phyloP scores from a whole-genome alignment of 2,113 vertebrate genomes.

The Zootoca vivipara region DNA sequence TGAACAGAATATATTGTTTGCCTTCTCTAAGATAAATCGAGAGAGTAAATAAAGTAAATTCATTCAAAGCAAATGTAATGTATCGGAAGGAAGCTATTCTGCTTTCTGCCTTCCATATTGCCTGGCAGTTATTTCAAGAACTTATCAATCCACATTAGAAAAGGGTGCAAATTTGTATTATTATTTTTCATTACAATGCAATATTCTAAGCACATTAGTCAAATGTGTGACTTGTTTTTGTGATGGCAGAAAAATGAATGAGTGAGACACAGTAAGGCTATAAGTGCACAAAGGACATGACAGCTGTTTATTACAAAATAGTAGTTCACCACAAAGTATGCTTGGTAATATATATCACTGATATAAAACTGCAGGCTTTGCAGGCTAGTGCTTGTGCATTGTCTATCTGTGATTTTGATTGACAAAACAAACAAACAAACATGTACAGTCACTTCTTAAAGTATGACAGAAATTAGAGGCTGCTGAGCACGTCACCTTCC shows the following conservation, averaged over 20 bases:
- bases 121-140: background rate
- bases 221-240: background rate
- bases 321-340: background rate
- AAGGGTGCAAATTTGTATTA: background rate
- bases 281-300: background rate
- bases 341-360: too few species aligned
- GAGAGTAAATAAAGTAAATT: conserved; percentile 68
- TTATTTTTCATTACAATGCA: too few species aligned
- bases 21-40: conserved; percentile 65
- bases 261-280: background rate
- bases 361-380: background rate
- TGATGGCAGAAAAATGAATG: background rate
- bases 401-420: background rate
- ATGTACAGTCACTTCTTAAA: background rate
- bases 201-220: background rate
- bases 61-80: conserved; percentile 60
- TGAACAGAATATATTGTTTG: conserved; percentile 67
- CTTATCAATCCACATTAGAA: background rate
- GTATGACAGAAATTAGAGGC: background rate
- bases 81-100: conserved; percentile 17
- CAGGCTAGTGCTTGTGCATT: background rate
- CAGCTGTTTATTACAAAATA: background rate
- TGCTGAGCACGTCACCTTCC: too few species aligned
- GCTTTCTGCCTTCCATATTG: background rate
- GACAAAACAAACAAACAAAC: background rate